phyloP scores from a whole-genome alignment of 2,888 invertebrate genomes.

The Dryocosmus kuriphilus region DNA sequence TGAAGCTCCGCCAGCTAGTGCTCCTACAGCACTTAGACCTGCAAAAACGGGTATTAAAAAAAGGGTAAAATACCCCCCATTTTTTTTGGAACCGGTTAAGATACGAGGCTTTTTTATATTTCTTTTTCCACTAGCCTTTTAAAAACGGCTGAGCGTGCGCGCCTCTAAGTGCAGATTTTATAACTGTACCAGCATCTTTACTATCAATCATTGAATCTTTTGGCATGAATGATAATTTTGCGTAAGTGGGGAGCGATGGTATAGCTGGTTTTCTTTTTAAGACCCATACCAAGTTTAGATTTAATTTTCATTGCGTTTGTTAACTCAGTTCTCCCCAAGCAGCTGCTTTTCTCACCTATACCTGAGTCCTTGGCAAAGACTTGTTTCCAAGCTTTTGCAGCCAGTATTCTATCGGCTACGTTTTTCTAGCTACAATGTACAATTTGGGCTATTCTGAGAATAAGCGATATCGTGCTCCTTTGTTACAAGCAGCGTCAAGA shows the following conservation, averaged over 20 bases:
- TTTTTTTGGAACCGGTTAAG: conserved; percentile 42
- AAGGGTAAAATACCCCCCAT: conserved; percentile 58
- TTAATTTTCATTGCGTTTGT: conserved; percentile 31
- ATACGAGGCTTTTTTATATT: conserved; percentile 41
- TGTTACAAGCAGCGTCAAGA: too few relatives aligned
- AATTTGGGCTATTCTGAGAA: conserved; percentile 48
- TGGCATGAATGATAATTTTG: conserved; percentile 41
- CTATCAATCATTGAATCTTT: conserved; percentile 31
- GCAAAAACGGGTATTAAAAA: conserved; percentile 61
- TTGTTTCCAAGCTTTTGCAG: conserved; percentile 63
- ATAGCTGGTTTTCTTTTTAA: too few relatives aligned
- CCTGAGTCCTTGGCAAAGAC: conserved; percentile 61
- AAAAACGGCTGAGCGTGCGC: conserved; percentile 46
- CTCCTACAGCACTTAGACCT: conserved; percentile 62
- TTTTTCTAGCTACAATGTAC: conserved; percentile 28
- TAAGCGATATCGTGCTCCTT: conserved; percentile 51
- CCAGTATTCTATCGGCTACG: conserved; percentile 8
- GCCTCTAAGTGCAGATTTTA: conserved; percentile 46
- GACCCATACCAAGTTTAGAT: not conserved
- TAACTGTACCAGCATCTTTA: not conserved
- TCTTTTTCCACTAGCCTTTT: conserved; percentile 5
- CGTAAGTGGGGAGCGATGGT: too few relatives aligned
- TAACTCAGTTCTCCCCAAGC: conserved; percentile 34
- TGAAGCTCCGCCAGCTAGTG: conserved; percentile 69
- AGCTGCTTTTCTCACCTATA: conserved; percentile 26